These are phyloP conservation scores for Venustaconcha ellipsiformis DNA, from an alignment of 1,140 invertebrate genomes.

Conservation along the genomic window DNA sequence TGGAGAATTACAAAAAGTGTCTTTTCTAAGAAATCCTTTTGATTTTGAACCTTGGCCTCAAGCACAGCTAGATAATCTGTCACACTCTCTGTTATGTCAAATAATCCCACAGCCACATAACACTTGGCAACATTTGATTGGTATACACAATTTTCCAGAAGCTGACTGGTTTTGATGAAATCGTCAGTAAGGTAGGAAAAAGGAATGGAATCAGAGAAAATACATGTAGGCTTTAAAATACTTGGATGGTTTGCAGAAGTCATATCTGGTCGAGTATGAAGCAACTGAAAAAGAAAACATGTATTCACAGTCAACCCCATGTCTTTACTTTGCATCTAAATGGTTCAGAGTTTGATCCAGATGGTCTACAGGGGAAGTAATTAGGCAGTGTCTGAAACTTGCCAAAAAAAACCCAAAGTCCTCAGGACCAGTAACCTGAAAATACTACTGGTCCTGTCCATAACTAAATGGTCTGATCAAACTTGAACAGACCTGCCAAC, in stretches of 20 bases:
- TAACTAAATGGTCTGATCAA: too few species aligned
- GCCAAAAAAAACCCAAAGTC: too few species aligned
- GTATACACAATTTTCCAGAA: conserved; percentile 52
- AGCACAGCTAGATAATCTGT: conserved; percentile 46
- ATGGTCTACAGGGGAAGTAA: too few species aligned
- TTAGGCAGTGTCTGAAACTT: too few species aligned
- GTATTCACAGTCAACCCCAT: background rate
- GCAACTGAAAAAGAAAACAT: conserved; percentile 43
- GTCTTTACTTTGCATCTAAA: too few species aligned
- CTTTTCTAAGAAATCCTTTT: conserved; percentile 46
- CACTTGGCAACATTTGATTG: conserved; percentile 46
- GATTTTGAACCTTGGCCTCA: conserved; percentile 47
- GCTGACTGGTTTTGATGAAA: conserved; percentile 59
- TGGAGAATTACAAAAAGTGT: conserved; percentile 54
- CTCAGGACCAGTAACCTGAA: too few species aligned
- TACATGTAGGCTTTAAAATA: conserved; percentile 51
- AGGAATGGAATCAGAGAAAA: conserved; percentile 58
- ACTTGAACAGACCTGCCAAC: too few species aligned
- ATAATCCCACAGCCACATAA: conserved; percentile 48
- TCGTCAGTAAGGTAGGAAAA: conserved; percentile 57
- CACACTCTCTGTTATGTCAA: conserved; percentile 56
- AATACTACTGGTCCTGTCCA: too few species aligned
- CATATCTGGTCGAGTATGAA: conserved; percentile 55
- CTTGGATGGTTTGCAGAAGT: conserved; percentile 50
- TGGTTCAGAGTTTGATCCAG: too few species aligned